Percentiles rank a stretch among this genome's conserved stretches.
Evolutionary conservation across 2,113 vertebrate genomes (phyloP).

Genomic region (Donacobius atricapilla): DNA sequence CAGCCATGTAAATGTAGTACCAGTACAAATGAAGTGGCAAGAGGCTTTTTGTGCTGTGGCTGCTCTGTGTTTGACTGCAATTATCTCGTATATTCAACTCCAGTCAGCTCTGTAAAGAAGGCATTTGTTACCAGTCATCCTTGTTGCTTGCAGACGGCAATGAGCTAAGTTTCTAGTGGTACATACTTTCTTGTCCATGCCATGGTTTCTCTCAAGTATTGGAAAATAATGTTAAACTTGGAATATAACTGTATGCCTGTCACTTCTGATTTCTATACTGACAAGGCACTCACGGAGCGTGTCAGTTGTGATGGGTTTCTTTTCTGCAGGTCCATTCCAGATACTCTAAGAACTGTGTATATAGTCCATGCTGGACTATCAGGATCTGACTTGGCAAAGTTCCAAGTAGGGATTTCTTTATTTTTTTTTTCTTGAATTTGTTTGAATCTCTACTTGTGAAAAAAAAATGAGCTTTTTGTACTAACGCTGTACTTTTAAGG

Average conservation of each 20-base stretch:
- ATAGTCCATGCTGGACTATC: not conserved
- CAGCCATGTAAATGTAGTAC: not conserved
- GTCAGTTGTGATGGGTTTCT: not conserved
- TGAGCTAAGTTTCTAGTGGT: not conserved
- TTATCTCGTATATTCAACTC: not conserved
- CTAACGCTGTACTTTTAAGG: not conserved
- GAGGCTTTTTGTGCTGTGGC: not conserved
- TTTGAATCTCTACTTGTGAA: not conserved
- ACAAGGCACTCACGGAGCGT: not conserved
- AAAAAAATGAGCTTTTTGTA: not conserved
- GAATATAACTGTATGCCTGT: not conserved
- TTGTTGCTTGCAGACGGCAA: not conserved
- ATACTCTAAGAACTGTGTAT: not conserved
- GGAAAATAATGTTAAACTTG: not conserved
- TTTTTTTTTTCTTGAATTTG: not conserved
- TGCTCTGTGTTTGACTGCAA: not conserved
- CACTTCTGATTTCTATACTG: not conserved
- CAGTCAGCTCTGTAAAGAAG: not conserved
- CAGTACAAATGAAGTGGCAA: not conserved
- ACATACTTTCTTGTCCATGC: rapidly evolving
- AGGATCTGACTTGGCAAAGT: not conserved
- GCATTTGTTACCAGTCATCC: not conserved
- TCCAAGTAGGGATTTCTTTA: not conserved
- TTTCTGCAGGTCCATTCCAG: not conserved
- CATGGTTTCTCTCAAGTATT: not conserved